Base-by-base conservation (phyloP, 1,140 invertebrate genomes). In the Pseudomyrmex dendroicus region DNA sequence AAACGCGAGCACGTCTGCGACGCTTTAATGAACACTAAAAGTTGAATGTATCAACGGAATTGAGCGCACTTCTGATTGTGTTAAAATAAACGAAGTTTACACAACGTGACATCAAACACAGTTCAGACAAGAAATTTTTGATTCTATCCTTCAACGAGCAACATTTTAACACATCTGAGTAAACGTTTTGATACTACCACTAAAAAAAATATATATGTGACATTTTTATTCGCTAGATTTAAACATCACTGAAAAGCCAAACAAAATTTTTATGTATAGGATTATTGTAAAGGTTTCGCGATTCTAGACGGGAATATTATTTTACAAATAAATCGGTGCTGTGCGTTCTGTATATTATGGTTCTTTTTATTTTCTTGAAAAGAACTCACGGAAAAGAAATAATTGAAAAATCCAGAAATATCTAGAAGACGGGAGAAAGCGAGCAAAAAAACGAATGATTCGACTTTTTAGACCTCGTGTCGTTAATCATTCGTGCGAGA, bases 401-500 rank as follows among this genome's bases (percentile, higher is more conserved):
- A 15, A 13, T 78, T n/a, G 15, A 56, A n/a, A 54, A 70, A 22
- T 68, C 48, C 15, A 13, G 22, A 56, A 46, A 70, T 52, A 70
- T 52, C 17, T 5, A 22, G 61, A 20, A 56, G n/a, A 57, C n/a
- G n/a, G 10, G 13, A 20, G 48, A 22, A 61, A 13, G 13, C 20
- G 22, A 56, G 22, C 25, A 50, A 84, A 84, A 70, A 63, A 35
- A 77, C 4, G 35, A 35, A 57, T 64, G 61, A 68, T 46, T 57
- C 17, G 66, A 88, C 17, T 88, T 88, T 88, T 88, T 78, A 73
- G 73, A 85, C 54, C 77, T 76, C 59, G 63, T 73, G 67, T 88
- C 87, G 86, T 88, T 88, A 88, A 88, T 88, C 87, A 88, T 88
- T 85, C 59, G 57, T 22, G 52, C 66, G 54, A 13, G 56, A 46